Evolutionary conservation across 2,797 vertebrate species (phyloP).

Genomic region (Menidia menidia): DNA sequence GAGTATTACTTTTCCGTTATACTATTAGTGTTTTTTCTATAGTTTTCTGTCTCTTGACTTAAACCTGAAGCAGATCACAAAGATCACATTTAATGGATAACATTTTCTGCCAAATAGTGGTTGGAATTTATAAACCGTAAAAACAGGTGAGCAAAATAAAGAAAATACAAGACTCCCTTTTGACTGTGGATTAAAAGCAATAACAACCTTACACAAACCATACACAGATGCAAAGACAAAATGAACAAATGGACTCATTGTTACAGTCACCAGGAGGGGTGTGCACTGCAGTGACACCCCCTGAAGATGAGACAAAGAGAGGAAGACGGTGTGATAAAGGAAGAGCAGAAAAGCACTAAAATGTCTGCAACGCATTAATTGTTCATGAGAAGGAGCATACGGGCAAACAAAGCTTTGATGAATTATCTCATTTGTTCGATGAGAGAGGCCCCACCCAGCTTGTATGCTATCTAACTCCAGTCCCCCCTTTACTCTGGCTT

Average conservation of each 20-base stretch:
- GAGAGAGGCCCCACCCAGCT: conserved; percentile 68
- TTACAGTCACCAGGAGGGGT: conserved; percentile 38
- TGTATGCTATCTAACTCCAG: conserved; percentile 52
- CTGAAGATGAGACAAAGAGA: conserved; percentile 65
- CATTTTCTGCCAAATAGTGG: too few species aligned
- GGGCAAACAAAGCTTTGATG: conserved; percentile 80
- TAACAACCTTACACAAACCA: conserved; percentile 26
- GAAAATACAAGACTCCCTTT: conserved; percentile 41
- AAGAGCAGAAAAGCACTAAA: conserved; percentile 57
- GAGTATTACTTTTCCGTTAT: too few species aligned
- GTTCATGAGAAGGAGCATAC: conserved; percentile 75
- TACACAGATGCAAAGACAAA: conserved; percentile 29
- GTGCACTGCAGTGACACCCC: conserved; percentile 47
- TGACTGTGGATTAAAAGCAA: conserved; percentile 47
- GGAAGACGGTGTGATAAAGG: conserved; percentile 53
- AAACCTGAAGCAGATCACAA: conserved; percentile 31
- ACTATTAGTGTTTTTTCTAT: too few species aligned
- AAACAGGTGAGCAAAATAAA: conserved; percentile 31
- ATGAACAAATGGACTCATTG: conserved; percentile 61
- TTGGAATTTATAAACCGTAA: conserved; percentile 23
- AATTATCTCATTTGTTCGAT: conserved; percentile 78
- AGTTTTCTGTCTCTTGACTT: background rate
- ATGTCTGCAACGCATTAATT: conserved; percentile 76
- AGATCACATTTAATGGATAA: too few species aligned
- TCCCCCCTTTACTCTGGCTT: conserved; percentile 53